These are phyloP conservation scores for Botia kubotai DNA, from an alignment of 2,797 vertebrate genomes.

Conservation along the genomic window DNA sequence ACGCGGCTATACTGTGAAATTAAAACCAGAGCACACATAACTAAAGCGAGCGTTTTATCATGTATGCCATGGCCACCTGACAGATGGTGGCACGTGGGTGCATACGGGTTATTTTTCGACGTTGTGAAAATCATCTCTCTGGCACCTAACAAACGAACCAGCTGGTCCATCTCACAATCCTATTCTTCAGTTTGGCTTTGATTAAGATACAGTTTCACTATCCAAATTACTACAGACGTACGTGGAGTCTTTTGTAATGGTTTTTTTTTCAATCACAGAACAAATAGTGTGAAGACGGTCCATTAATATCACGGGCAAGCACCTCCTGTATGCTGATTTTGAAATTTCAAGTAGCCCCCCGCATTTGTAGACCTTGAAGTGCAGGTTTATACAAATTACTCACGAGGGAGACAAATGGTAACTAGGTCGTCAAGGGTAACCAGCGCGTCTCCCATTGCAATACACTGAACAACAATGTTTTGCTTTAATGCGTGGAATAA, in stretches of 20 bases:
- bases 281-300: constrained; percentile 27
- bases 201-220: constrained; percentile 38
- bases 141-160: constrained; percentile 71
- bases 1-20: background rate
- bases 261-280: constrained; percentile 28
- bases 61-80: constrained; percentile 69
- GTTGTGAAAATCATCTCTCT: constrained; percentile 74
- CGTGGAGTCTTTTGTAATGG: constrained; percentile 9
- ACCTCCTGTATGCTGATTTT: background rate
- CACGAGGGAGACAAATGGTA: constrained; percentile 2
- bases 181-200: constrained; percentile 64
- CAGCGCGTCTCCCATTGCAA: background rate
- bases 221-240: constrained; percentile 37
- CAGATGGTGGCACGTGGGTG: constrained; percentile 79
- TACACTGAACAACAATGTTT: constrained; percentile 1
- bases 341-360: constrained; percentile 17
- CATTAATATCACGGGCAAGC: constrained; percentile 28
- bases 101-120: constrained; percentile 77
- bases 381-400: constrained; percentile 7
- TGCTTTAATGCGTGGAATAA: background rate
- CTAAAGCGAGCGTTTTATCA: constrained; percentile 31
- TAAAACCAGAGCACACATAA: background rate
- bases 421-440: constrained; percentile 6
- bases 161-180: constrained; percentile 73
- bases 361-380: constrained; percentile 12